Conservation (phyloP, 2,888 invertebrate genomes). For the Norana najaformis region DNA sequence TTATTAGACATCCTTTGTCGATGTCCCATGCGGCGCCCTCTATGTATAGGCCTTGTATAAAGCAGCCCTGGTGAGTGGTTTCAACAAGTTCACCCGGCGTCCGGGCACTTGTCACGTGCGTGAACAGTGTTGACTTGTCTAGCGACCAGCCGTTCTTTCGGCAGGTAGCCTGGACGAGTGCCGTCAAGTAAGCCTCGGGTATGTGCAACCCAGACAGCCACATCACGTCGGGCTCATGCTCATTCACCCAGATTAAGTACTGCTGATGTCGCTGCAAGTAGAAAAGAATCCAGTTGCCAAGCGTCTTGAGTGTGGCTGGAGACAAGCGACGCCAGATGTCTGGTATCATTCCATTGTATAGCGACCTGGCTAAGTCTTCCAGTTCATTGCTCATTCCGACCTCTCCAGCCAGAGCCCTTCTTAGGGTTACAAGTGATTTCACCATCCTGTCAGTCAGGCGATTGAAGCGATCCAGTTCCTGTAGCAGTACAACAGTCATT, state of each 20-base stretch:
- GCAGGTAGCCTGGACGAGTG: slow-evolving; percentile 86
- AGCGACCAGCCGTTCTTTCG: slow-evolving; percentile 86
- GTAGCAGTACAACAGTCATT: slow-evolving; percentile 81
- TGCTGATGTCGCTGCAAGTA: slow-evolving; percentile 75
- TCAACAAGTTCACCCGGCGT: slow-evolving; percentile 79
- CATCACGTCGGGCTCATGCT: slow-evolving; percentile 56
- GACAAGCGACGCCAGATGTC: slow-evolving; percentile 78
- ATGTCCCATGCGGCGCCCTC: slow-evolving; percentile 87
- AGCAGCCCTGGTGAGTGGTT: slow-evolving; percentile 74
- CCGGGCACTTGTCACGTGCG: slow-evolving; percentile 68
- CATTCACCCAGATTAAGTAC: slow-evolving; percentile 76
- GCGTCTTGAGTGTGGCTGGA: slow-evolving; percentile 81
- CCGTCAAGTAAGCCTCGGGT: slow-evolving; percentile 90
- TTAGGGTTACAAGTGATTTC: slow-evolving; percentile 74
- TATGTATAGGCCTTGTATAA: slow-evolving; percentile 70
- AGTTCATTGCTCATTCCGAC: slow-evolving; percentile 85
- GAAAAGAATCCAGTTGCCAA: slow-evolving; percentile 88
- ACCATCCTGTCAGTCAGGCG: slow-evolving; percentile 74
- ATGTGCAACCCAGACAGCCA: slow-evolving; percentile 75
- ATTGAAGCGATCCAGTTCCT: slow-evolving; percentile 86
- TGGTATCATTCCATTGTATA: slow-evolving; percentile 85
- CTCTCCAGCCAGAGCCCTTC: slow-evolving; percentile 79
- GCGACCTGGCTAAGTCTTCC: slow-evolving; percentile 79
- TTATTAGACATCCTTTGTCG: slow-evolving; percentile 72
- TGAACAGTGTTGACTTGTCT: slow-evolving; percentile 84